Conservation (phyloP, 2,888 invertebrate genomes). For the Epicampocera succincta region DNA sequence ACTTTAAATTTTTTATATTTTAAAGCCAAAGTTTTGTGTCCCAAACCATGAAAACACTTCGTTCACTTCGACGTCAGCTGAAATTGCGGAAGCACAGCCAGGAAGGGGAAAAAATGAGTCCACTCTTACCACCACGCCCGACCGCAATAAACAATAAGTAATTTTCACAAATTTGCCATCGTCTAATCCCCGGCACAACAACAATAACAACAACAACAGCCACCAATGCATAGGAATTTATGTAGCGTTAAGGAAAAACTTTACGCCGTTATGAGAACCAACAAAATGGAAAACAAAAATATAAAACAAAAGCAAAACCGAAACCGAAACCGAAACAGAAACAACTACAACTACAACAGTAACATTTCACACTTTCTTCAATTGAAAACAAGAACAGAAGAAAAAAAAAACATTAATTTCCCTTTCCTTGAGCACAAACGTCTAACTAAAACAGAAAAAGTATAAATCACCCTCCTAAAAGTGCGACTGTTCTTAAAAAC, state of each 20-base stretch:
- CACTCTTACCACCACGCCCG: conserved; percentile 35
- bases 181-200: conserved; percentile 76
- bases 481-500: conserved; percentile 61
- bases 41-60: conserved; percentile 11
- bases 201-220: conserved; percentile 65
- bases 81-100: conserved; percentile 20
- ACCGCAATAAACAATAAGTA: conserved; percentile 78
- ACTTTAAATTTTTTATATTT: too few species aligned
- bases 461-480: conserved; percentile 56
- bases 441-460: conserved; percentile 27
- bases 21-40: conserved; percentile 37
- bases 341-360: conserved; percentile 43
- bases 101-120: conserved; percentile 8
- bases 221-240: conserved; percentile 77
- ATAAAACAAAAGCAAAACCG: conserved; percentile 15
- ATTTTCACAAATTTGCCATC: conserved; percentile 81
- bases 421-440: conserved; percentile 13
- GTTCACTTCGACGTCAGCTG: conserved; percentile 20
- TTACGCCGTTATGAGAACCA: conserved; percentile 34
- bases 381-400: conserved; percentile 14
- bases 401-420: conserved; percentile 37
- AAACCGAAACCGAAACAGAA: conserved; percentile 6
- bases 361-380: conserved; percentile 36
- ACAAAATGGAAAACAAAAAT: neutral
- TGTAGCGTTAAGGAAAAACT: conserved; percentile 74